A percentile compares a stretch with the other conserved stretches of the same genome.
These are phyloP conservation scores for Tridacna crocea DNA, from an alignment of 2,888 invertebrate species.

Conservation along the genomic window DNA sequence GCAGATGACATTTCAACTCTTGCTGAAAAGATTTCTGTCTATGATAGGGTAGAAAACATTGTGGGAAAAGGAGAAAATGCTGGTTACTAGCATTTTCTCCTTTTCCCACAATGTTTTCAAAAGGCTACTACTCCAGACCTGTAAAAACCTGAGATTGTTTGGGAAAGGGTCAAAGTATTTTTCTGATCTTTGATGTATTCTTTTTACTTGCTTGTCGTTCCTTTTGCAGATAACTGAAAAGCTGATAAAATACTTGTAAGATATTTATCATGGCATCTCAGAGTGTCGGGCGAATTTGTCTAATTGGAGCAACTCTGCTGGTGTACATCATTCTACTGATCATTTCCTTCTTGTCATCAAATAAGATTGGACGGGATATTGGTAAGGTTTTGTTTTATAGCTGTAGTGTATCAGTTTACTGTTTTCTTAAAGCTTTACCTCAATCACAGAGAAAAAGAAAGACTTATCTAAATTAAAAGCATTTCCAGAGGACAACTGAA, in stretches of 20 bases:
- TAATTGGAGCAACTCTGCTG: constrained; percentile 1
- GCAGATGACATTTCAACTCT: no score
- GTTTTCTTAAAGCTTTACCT: no score
- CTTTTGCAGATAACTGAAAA: not conserved
- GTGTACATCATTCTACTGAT: constrained; percentile 2
- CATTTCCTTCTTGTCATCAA: constrained; percentile 14
- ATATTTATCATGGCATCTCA: constrained; percentile 2
- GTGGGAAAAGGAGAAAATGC: not conserved
- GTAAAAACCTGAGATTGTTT: not conserved
- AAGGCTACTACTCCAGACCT: not conserved
- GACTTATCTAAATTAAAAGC: not conserved
- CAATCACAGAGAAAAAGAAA: no score
- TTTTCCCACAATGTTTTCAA: not conserved
- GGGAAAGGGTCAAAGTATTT: not conserved
- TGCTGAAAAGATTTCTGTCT: no score
- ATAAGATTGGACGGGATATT: constrained; percentile 1
- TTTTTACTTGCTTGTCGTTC: not conserved
- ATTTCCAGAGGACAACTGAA: not conserved
- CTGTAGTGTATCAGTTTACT: no score
- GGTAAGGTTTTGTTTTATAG: not conserved
- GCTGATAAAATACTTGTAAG: not conserved
- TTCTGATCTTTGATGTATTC: no score
- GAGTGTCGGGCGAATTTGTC: not conserved
- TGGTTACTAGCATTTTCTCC: constrained; percentile 10
- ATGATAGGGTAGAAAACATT: not conserved